Evolutionary conservation across 2,888 invertebrate genomes (phyloP).

Genomic region (Coronaproctus castanopsis): DNA sequence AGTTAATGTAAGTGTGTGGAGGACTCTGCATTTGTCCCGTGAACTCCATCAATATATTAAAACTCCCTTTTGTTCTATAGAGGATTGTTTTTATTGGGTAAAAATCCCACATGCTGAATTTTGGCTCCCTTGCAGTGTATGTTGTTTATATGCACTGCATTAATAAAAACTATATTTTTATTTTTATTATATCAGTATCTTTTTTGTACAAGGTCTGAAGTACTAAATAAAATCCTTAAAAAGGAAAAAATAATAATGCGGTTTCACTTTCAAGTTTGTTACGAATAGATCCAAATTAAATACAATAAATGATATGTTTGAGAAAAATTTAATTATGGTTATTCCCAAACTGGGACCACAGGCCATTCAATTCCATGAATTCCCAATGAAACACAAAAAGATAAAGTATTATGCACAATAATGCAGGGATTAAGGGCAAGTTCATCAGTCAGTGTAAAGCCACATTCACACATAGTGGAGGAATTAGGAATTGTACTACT

Average conservation of each 20-base stretch:
- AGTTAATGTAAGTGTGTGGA: no score
- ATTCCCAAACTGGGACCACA: background rate
- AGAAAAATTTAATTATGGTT: conserved; percentile 1
- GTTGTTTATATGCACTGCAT: no score
- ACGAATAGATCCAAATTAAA: background rate
- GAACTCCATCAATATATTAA: no score
- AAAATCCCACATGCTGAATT: no score
- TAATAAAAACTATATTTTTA: no score
- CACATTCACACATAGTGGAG: background rate
- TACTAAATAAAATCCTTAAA: no score
- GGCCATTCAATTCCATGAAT: background rate
- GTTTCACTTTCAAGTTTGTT: conserved; percentile 1
- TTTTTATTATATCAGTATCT: no score
- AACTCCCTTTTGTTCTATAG: no score
- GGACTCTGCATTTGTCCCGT: no score
- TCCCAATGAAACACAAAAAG: background rate
- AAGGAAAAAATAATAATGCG: conserved; percentile 8
- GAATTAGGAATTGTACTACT: conserved; percentile 1
- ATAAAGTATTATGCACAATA: background rate
- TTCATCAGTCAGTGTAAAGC: background rate
- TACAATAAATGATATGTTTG: background rate
- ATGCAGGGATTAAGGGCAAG: background rate
- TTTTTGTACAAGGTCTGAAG: no score
- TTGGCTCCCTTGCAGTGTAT: no score
- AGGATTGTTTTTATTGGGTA: no score